A percentile compares a stretch with the other conserved stretches of the same genome.
Conservation (phyloP, 2,797 vertebrate genomes). For the Eulemur mongoz region DNA sequence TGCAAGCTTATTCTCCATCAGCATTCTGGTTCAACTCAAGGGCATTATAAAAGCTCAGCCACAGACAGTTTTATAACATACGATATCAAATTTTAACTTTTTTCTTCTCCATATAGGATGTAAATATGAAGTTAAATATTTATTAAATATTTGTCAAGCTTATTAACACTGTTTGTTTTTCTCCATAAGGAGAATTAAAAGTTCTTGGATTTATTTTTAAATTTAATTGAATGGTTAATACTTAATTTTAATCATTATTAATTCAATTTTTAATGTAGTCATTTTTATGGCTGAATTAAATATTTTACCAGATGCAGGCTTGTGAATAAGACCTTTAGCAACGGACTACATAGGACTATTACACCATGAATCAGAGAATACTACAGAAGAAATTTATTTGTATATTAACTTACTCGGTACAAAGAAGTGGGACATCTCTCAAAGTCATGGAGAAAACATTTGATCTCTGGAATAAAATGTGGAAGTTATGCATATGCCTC, state of each 20-base stretch:
- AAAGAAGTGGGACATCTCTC: conserved; percentile 69
- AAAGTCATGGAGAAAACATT: conserved; percentile 60
- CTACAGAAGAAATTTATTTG: conserved; percentile 74
- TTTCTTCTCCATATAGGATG: conserved; percentile 72
- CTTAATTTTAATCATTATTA: conserved; percentile 75
- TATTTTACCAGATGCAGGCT: conserved; percentile 54
- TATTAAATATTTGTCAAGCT: conserved; percentile 78
- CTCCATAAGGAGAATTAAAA: conserved; percentile 62
- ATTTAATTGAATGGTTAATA: conserved; percentile 71
- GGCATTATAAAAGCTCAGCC: conserved; percentile 70
- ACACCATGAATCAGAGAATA: conserved; percentile 21
- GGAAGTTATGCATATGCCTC: conserved; percentile 11
- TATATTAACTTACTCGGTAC: conserved; percentile 76
- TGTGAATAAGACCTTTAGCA: conserved; percentile 66
- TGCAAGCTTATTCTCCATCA: conserved; percentile 68
- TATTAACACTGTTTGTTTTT: conserved; percentile 76
- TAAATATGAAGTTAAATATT: conserved; percentile 73
- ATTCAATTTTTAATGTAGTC: conserved; percentile 70
- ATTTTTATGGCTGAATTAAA: conserved; percentile 67
- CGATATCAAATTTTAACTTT: conserved; percentile 79
- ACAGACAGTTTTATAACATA: conserved; percentile 80
- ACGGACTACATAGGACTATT: conserved; percentile 28
- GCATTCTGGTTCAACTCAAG: conserved; percentile 81
- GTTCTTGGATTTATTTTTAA: conserved; percentile 62
- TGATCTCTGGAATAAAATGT: conserved; percentile 76